Conservation (phyloP, 2,888 invertebrate species). For the Athalia circularis region DNA sequence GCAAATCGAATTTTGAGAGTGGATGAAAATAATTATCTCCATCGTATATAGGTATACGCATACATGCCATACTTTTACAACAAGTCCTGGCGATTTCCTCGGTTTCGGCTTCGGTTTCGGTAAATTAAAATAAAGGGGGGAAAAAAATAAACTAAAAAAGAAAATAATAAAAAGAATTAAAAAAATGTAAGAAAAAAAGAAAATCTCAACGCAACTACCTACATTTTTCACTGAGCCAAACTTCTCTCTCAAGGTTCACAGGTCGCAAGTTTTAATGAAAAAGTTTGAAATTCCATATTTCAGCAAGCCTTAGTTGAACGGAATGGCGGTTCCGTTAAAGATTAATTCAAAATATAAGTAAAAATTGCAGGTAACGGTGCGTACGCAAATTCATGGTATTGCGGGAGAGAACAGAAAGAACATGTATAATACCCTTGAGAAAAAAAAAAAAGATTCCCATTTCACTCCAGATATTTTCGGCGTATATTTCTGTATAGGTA, state of each 20-base stretch:
- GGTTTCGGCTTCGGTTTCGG: neutral
- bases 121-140: conserved; percentile 17
- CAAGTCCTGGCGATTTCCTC: neutral
- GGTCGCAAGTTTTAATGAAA: conserved; percentile 15
- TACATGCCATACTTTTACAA: neutral
- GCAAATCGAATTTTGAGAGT: neutral
- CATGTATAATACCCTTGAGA: too few species aligned
- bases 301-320: neutral
- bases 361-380: too few species aligned
- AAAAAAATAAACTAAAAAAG: too few species aligned
- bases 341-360: neutral
- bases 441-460: too few species aligned
- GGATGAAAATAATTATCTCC: too few species aligned
- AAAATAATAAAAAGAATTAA: too few species aligned
- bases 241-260: conserved; percentile 6
- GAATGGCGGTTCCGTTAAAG: neutral
- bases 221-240: conserved; percentile 7
- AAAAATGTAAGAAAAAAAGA: neutral
- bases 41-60: neutral
- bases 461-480: too few species aligned
- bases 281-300: conserved; percentile 15
- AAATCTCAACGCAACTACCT: neutral
- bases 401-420: too few species aligned
- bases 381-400: too few species aligned
- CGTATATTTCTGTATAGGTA: too few species aligned